Base-by-base conservation (phyloP, 2,797 vertebrate species). In the Amblyraja radiata region DNA sequence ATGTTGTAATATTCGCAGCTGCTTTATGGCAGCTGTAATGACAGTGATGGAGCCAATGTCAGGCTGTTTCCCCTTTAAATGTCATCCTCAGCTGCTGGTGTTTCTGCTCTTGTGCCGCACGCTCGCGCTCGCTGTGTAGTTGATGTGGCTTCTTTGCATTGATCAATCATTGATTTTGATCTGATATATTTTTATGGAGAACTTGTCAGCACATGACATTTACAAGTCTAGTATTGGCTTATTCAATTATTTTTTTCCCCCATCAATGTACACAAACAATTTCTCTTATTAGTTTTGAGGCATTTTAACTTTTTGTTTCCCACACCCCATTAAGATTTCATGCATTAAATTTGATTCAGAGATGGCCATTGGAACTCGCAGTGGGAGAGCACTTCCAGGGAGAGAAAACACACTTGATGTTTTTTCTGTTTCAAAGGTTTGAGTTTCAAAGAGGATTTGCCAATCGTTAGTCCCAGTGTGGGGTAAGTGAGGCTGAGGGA, bases 1-100 rank as follows among this genome's bases (percentile, higher is more conserved):
- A 99, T 99, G 98, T 99, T 99, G 99, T 99, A 99, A 99, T 99
- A 99, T 99, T 99, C 99, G 98, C 98, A 97, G 97, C 98, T 99
- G 98, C 98, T 99, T 99, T 98, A 99, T 98, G 98, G 98, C 98
- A 97, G 98, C 95, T 96, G 95, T 96, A 96, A 97, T 98, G 99
- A 99, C 98, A 99, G 98, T 99, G 99, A 99, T 98, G 98, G 98
- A 99, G 98, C 98, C 98, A 98, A 98, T 98, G 98, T 99, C 98
- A 99, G 98, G 97, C 98, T 88, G 39, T 65, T 98, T 97, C 98
- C 97, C 96, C 97, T 98, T 98, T 98, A 98, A 99, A 99, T 99
- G 99, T 99, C 99, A 99, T 98, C 97, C 98, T 97, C 97, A 97
- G 97, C 98, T 97, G 98, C 96, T 95, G 93, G 91, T 93, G 88